Percentiles rank a stretch among this genome's conserved stretches.
These are phyloP conservation scores for Pandemis corylana DNA, from an alignment of 2,888 invertebrate species.

Conservation along the genomic window DNA sequence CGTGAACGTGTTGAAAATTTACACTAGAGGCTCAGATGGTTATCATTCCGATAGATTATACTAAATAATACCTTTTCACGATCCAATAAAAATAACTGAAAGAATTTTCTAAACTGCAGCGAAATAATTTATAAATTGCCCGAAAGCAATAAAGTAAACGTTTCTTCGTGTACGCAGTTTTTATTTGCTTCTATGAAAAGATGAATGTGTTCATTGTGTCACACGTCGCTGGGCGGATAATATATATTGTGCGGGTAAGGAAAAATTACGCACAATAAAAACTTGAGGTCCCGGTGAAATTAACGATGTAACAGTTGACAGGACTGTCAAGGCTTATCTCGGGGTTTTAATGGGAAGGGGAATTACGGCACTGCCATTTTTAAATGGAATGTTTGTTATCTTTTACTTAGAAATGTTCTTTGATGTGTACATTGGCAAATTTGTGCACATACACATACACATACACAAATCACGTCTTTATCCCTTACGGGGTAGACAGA, in stretches of 20 bases:
- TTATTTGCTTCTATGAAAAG: constrained; percentile 49
- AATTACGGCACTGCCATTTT: constrained; percentile 52
- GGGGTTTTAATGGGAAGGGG: constrained; percentile 67
- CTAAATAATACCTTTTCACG: too few species aligned
- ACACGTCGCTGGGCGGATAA: constrained; percentile 62
- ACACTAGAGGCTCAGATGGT: too few species aligned
- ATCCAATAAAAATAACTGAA: too few species aligned
- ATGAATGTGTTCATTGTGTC: constrained; percentile 69
- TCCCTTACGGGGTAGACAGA: too few species aligned
- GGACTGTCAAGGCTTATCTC: constrained; percentile 73
- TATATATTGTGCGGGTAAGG: constrained; percentile 59
- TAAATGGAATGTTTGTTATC: constrained; percentile 28
- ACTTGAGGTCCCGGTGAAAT: constrained; percentile 73
- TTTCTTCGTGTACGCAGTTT: constrained; percentile 28
- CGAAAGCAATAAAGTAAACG: constrained; percentile 29
- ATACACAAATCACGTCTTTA: too few species aligned
- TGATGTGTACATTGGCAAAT: background rate
- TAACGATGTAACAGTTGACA: constrained; percentile 82
- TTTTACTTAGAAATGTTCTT: background rate
- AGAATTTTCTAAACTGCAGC: background rate
- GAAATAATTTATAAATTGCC: background rate
- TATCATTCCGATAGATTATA: too few species aligned
- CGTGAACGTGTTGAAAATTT: too few species aligned
- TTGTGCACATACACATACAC: too few species aligned
- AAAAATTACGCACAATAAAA: constrained; percentile 78